Base-by-base conservation (phyloP, 2,888 invertebrate species). In the Rugalucina vietnamica region DNA sequence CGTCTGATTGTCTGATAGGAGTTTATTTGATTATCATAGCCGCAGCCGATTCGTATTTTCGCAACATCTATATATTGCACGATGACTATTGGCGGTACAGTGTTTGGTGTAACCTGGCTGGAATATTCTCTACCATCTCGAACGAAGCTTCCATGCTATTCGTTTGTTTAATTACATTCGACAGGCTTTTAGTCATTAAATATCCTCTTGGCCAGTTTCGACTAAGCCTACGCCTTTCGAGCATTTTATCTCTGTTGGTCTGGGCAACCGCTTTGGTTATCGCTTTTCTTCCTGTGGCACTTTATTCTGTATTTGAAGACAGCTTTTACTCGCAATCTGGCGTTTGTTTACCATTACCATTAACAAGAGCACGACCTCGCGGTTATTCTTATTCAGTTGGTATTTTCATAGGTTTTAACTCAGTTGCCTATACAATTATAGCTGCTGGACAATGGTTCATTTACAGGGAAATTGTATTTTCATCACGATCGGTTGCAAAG, bases 121-220 rank as follows among this genome's bases (percentile, higher is more conserved):
- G 91, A 1, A 79, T 84, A 32, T 34, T 91, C n/a, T 79, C 90
- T 0, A 88, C 90, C 0, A 10, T 89, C 29, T 96, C 96, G 81
- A 96, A 96, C 81, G 96, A 96, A 93, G 96, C 96, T 4, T 96
- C 96, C 0, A 96, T 96, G 0, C 92, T 96, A 83, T 95, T 96
- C 69, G 94, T 96, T n/a, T 95, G 96, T 0, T 89, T 96, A 82
- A 96, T 96, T 80, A 96, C 96, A 0, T 95, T 96, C 95, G 96
- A 96, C 92, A 95, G 96, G 21, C 95, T 96, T 89, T 95, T 96
- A 86, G 96, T 96, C 0, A 96, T 96, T 36, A 96, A 96, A 24
- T 95, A 96, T 85, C 96, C 96, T 21, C 94, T 96, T 75, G 95
- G 86, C 3, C 79, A 79, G 24, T 36, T 82, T 29, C 81, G 79